Base-by-base conservation (phyloP, 1,140 invertebrate genomes). In the Melipona quadrifasciata region DNA sequence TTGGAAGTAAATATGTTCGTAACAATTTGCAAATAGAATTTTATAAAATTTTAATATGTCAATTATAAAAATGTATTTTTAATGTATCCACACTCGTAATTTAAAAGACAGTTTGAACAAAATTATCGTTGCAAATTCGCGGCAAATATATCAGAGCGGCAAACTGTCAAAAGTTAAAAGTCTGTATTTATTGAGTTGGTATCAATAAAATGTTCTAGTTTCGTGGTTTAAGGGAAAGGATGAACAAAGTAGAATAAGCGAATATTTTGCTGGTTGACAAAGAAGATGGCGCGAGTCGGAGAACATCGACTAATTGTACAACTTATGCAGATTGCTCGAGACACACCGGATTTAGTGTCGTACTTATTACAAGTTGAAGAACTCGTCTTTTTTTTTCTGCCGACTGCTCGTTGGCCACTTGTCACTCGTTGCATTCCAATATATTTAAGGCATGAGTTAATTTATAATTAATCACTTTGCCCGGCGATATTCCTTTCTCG, bases 201-300 rank as follows among this genome's bases (percentile, higher is more conserved):
- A 39, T 39, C 39, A 8, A 8, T 6, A 39, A 39, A 39, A 39
- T 39, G 39, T 39, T 39, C 47, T 39, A 31, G n/a, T 27, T 21
- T 24, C 17, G 6, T 2, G 51, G 21, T 21, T 65, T 51, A 78
- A 53, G 2, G 16, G 11, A 11, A 73, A 47, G 10, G 19, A 47
- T 24, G 24, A 24, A 53, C 2, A 27, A 11, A 55, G 39, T 39
- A 39, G 39, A 39, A 39, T 39, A 39, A 39, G 39, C 39, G 8
- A 39, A 39, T 39, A 39, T 39, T 39, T 39, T 58, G 11, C 24
- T 57, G 51, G 14, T 55, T 73, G 17, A 67, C 34, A 10, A 64
- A 34, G n/a, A 61, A 74, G 53, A 73, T 75, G 81, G 64, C 27
- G 17, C 19, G 31, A 34, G 51, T 68, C 58, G 68, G 27, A 64